Conservation (phyloP, 2,797 vertebrate species). For the Coranthus polyacanthus region DNA sequence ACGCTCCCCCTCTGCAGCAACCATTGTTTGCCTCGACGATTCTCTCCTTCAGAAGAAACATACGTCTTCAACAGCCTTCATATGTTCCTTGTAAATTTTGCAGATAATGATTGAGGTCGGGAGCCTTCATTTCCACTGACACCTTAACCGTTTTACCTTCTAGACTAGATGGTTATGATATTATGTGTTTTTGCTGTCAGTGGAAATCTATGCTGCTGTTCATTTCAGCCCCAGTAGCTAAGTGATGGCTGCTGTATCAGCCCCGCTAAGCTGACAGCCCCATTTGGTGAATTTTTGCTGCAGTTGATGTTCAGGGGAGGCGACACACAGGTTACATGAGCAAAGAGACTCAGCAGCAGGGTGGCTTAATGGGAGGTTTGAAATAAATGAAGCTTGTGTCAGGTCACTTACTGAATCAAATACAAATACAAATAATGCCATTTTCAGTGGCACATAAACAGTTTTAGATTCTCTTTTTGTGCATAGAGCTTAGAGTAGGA, state of each 20-base stretch:
- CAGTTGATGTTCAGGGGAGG: slow-evolving; percentile 38
- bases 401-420: slow-evolving; percentile 21
- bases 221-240: slow-evolving; percentile 13
- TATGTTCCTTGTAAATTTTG: slow-evolving; percentile 31
- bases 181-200: slow-evolving; percentile 22
- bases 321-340: slow-evolving; percentile 46
- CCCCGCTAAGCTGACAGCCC: slow-evolving; percentile 51
- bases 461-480: neutral
- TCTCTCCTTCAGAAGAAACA: slow-evolving; percentile 62
- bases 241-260: slow-evolving; percentile 45
- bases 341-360: slow-evolving; percentile 30
- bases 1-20: slow-evolving; percentile 70
- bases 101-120: slow-evolving; percentile 21
- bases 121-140: neutral
- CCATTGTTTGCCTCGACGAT: slow-evolving; percentile 61
- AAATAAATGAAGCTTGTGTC: slow-evolving; percentile 40
- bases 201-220: slow-evolving; percentile 18
- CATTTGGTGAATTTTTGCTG: slow-evolving; percentile 53
- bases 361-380: slow-evolving; percentile 7
- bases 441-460: slow-evolving; percentile 3
- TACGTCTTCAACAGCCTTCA: slow-evolving; percentile 24
- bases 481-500: neutral
- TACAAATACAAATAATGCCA: slow-evolving; percentile 6
- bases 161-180: slow-evolving; percentile 17
- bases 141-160: neutral